Evolutionary conservation across 2,888 invertebrate genomes (phyloP).

Genomic region (Agrilus biguttatus): DNA sequence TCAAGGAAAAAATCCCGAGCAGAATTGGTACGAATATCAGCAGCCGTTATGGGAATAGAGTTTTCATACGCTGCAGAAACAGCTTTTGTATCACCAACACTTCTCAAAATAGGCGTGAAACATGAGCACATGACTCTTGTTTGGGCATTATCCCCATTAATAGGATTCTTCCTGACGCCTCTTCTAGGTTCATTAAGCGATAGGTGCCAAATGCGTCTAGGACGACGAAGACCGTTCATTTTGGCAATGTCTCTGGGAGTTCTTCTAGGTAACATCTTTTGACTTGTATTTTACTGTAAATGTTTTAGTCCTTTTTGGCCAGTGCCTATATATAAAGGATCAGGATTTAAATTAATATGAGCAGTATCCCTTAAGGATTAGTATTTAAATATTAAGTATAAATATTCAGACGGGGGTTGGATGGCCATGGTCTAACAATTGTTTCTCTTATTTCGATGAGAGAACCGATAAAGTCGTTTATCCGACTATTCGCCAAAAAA

Average conservation of each 20-base stretch:
- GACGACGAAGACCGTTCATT: constrained; percentile 85
- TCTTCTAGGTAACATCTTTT: constrained; percentile 50
- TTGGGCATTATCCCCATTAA: constrained; percentile 87
- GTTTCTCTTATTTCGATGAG: too few species aligned
- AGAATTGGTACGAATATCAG: constrained; percentile 76
- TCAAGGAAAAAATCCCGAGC: constrained; percentile 60
- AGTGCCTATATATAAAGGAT: too few species aligned
- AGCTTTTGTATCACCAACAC: constrained; percentile 88
- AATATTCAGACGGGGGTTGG: too few species aligned
- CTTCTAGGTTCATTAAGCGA: constrained; percentile 86
- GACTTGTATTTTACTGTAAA: not conserved
- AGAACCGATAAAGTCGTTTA: too few species aligned
- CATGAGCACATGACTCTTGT: constrained; percentile 90
- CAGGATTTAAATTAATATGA: too few species aligned
- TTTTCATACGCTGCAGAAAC: constrained; percentile 97
- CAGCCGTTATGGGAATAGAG: constrained; percentile 94
- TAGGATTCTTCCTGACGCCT: constrained; percentile 91
- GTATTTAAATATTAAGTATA: too few species aligned
- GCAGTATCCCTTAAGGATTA: too few species aligned
- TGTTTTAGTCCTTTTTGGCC: too few species aligned
- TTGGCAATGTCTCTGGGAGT: constrained; percentile 79
- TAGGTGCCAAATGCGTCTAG: constrained; percentile 64
- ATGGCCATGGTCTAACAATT: too few species aligned
- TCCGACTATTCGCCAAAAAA: too few species aligned
- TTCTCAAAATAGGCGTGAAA: constrained; percentile 83